Base-by-base conservation (phyloP, 2,797 vertebrate genomes). In the Premnoplex brunnescens region DNA sequence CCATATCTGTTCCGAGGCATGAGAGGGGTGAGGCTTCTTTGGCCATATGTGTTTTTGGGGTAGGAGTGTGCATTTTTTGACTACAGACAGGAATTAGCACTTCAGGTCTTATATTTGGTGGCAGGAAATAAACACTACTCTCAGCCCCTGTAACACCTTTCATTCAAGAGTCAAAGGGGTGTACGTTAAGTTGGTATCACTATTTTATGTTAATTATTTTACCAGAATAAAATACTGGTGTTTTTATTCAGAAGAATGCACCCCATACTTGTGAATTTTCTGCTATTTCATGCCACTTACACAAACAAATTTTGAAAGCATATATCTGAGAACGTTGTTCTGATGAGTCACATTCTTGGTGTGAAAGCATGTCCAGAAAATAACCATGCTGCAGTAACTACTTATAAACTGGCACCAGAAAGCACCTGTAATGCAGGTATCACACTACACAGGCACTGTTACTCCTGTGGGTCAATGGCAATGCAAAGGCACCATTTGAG, bases 1-100 rank as follows among this genome's bases (percentile, higher is more conserved):
- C 84, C 12, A 51, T 95, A 43, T 95, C 82, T 80, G 58, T 89
- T 97, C 94, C 73, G 88, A 97, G 91, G 91, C 95, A 91, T 28
- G 14, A 86, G 51, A 46, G 44, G 67, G 78, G 68, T 89, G 91
- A 97, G 79, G 60, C 64, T 96, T 92, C 32, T 83, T 94, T 95
- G 26, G 20, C 73, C 34, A 2, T 32, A 19, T 14, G 22, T 23
- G 13, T 4, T 85, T 86, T 81, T 17, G 17, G 15, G 22, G 10
- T 41, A 37, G 85, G 64, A 62, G 59, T 81, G 37, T 69, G 44
- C 55, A 22, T 27, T 23, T 75, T 83, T 76, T 56, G 17, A 32
- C 59, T 37, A 32, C 6, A 49, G 54, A 21, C 2, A 6, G 76
- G 62, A 64, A 60, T 34, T 88, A 51, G 76, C 49, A 51, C 52